phyloP scores from a whole-genome alignment of 2,113 vertebrate genomes.

The Struthio camelus region DNA sequence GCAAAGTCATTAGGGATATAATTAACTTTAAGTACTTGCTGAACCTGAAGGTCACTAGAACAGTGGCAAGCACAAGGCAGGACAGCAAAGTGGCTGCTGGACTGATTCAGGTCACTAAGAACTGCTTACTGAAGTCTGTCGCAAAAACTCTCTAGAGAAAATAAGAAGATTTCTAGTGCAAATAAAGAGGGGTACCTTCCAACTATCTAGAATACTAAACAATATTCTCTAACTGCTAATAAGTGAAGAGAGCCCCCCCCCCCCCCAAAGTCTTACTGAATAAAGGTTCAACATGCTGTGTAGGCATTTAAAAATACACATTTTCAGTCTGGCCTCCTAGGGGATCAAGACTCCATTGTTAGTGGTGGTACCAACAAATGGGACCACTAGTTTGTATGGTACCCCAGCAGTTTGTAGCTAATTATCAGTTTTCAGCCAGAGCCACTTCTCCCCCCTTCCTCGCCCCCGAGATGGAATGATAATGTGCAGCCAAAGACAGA shows the following conservation, averaged over 20 bases:
- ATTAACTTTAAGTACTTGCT: neutral
- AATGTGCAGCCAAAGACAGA: neutral
- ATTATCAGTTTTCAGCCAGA: neutral
- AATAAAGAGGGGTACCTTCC: neutral
- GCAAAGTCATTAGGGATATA: neutral
- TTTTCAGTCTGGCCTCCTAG: neutral
- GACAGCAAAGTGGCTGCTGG: neutral
- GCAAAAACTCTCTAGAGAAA: neutral
- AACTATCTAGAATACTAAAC: neutral
- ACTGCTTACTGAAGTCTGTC: neutral
- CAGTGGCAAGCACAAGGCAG: neutral
- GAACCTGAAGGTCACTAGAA: constrained; percentile 37
- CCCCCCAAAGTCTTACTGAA: neutral
- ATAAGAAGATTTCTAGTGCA: neutral
- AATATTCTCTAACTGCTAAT: neutral
- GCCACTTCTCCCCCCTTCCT: neutral
- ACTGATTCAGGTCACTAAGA: neutral
- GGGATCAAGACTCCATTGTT: neutral
- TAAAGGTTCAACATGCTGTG: neutral
- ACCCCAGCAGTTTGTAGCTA: neutral
- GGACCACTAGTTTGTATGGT: neutral
- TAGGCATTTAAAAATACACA: neutral
- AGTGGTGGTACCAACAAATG: neutral
- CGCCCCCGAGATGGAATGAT: neutral
- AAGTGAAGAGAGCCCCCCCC: neutral